phyloP scores from a whole-genome alignment of 92 coral and sea anemone species.

The Zoanthus gigantus region DNA sequence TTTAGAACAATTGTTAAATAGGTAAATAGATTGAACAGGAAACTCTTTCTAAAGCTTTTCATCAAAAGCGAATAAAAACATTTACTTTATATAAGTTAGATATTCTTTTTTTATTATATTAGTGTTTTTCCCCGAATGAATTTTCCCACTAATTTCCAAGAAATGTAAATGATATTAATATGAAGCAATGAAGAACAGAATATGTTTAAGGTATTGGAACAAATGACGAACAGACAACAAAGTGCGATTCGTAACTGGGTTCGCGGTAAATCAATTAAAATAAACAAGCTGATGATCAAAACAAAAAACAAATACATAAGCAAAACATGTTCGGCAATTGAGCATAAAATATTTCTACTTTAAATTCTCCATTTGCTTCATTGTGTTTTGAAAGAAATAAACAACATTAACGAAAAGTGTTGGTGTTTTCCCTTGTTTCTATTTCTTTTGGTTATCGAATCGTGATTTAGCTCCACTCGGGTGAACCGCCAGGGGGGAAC shows the following conservation, averaged over 20 bases:
- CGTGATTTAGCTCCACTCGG: constrained; percentile 66
- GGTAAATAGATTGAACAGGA: neutral
- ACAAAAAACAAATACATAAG: neutral
- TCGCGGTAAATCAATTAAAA: neutral
- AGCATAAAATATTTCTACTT: neutral
- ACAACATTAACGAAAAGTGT: neutral
- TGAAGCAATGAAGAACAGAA: too few relatives aligned
- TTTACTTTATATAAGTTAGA: constrained; percentile 25
- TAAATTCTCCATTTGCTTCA: neutral
- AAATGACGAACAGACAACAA: too few relatives aligned
- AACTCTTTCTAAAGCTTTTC: constrained; percentile 2
- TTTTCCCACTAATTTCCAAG: too few relatives aligned
- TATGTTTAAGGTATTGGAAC: too few relatives aligned
- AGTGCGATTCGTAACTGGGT: too few relatives aligned
- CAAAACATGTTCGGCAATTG: neutral
- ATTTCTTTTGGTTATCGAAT: neutral
- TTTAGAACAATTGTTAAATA: constrained; percentile 14
- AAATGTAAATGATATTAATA: too few relatives aligned
- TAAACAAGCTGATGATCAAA: neutral
- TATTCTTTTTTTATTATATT: neutral
- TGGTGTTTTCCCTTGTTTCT: neutral
- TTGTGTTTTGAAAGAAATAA: neutral
- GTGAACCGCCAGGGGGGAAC: constrained; percentile 87
- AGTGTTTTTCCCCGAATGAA: neutral
- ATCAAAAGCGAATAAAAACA: constrained; percentile 1